These are phyloP conservation scores for Flabesymbios commensalis DNA, from an alignment of 2,888 invertebrate genomes.

Conservation along the genomic window DNA sequence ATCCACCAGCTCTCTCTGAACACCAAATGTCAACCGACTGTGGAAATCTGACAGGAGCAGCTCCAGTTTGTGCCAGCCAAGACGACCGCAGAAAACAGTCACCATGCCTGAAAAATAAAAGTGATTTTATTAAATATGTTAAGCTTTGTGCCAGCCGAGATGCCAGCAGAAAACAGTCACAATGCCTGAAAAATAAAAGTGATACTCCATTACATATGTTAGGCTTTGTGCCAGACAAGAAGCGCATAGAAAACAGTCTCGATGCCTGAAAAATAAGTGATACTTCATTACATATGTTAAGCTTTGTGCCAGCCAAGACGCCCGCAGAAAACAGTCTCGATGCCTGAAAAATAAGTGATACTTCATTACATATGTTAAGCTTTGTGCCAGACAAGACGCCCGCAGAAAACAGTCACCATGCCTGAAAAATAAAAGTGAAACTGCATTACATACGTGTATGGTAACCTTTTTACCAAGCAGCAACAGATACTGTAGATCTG, in stretches of 20 bases:
- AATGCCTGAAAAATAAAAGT: neutral
- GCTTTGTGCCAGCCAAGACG: too few species aligned
- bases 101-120: slow-evolving; percentile 77
- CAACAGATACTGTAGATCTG: too few species aligned
- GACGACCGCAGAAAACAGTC: slow-evolving; percentile 88
- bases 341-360: neutral
- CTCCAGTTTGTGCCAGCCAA: slow-evolving; percentile 91
- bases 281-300: neutral
- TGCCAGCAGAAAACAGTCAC: neutral
- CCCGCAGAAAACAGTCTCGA: too few species aligned
- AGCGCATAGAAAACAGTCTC: slow-evolving; percentile 93
- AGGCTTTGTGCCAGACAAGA: slow-evolving; percentile 89
- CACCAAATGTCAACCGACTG: slow-evolving; percentile 89
- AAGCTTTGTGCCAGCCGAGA: neutral
- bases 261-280: slow-evolving; percentile 72
- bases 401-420: slow-evolving; percentile 96
- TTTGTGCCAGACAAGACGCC: slow-evolving; percentile 88
- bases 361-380: neutral
- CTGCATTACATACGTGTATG: neutral
- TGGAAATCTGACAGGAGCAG: slow-evolving; percentile 90
- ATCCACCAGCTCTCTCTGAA: slow-evolving; percentile 88
- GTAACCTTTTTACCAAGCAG: neutral
- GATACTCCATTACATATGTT: neutral
- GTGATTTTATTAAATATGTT: neutral
- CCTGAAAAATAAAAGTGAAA: slow-evolving; percentile 65